Evolutionary conservation across 2,888 invertebrate genomes (phyloP).

Genomic region (Ectemnius continuus): DNA sequence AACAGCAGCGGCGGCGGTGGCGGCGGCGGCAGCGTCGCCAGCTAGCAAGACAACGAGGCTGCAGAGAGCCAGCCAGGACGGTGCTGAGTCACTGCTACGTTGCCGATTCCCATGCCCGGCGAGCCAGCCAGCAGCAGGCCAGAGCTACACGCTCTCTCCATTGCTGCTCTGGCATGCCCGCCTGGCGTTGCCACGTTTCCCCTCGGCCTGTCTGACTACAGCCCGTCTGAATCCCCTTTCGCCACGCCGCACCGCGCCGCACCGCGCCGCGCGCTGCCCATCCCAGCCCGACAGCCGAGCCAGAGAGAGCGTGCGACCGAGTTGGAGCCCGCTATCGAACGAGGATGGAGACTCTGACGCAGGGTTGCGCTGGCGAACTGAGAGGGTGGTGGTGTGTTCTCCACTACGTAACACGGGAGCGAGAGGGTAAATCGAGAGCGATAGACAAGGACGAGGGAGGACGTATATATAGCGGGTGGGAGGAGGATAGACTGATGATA

Average conservation of each 20-base stretch:
- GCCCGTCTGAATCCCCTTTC: constrained; percentile 34
- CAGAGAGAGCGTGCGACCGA: constrained; percentile 10
- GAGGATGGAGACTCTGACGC: constrained; percentile 27
- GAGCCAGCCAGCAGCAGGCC: too few species aligned
- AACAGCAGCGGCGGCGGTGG: constrained; percentile 17
- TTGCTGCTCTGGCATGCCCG: constrained; percentile 38
- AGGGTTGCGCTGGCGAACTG: constrained; percentile 10
- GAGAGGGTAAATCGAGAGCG: not conserved
- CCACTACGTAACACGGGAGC: not conserved
- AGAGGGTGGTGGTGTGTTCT: not conserved
- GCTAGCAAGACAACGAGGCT: constrained; percentile 52
- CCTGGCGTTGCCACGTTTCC: constrained; percentile 56
- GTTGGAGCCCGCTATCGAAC: not conserved
- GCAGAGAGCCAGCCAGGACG: constrained; percentile 60
- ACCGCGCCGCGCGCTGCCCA: constrained; percentile 31
- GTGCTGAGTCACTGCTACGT: constrained; percentile 73
- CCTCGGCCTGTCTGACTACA: constrained; percentile 12
- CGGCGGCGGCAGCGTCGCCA: constrained; percentile 31
- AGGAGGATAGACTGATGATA: not conserved
- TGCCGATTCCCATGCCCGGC: constrained; percentile 58
- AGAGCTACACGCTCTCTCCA: constrained; percentile 19
- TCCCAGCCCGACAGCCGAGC: constrained; percentile 43
- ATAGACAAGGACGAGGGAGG: not conserved
- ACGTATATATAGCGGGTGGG: not conserved
- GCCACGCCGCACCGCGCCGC: constrained; percentile 42